These are phyloP conservation scores for Danio jaintianensis DNA, from an alignment of 2,797 vertebrate species.

Conservation along the genomic window DNA sequence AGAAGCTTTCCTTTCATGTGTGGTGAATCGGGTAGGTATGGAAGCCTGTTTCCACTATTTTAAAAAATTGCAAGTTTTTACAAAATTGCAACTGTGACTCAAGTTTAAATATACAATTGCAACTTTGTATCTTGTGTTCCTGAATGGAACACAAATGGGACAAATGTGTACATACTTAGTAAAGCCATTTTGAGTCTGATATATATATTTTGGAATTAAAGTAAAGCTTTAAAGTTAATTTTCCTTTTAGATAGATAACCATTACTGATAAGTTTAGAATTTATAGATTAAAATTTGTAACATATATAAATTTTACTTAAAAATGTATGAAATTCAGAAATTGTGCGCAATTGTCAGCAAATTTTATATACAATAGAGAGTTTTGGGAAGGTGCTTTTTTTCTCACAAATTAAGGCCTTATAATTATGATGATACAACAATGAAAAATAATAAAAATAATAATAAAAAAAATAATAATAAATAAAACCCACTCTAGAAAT, in stretches of 20 bases:
- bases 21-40: neutral
- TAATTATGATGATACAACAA: too few relatives aligned
- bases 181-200: neutral
- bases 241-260: neutral
- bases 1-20: neutral
- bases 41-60: conserved; percentile 4
- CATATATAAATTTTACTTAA: too few relatives aligned
- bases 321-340: too few relatives aligned
- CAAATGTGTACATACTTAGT: neutral
- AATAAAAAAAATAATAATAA: too few relatives aligned
- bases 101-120: neutral
- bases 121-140: neutral
- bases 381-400: neutral
- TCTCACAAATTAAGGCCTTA: too few relatives aligned
- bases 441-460: too few relatives aligned
- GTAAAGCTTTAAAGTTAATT: neutral
- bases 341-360: too few relatives aligned
- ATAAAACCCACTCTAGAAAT: too few relatives aligned
- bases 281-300: too few relatives aligned
- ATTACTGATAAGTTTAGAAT: too few relatives aligned
- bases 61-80: neutral
- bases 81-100: neutral
- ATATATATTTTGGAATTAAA: too few relatives aligned
- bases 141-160: neutral
- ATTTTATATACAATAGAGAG: too few relatives aligned